Conservation (phyloP, 2,797 vertebrate genomes). For the Rousettus madagascariensis region DNA sequence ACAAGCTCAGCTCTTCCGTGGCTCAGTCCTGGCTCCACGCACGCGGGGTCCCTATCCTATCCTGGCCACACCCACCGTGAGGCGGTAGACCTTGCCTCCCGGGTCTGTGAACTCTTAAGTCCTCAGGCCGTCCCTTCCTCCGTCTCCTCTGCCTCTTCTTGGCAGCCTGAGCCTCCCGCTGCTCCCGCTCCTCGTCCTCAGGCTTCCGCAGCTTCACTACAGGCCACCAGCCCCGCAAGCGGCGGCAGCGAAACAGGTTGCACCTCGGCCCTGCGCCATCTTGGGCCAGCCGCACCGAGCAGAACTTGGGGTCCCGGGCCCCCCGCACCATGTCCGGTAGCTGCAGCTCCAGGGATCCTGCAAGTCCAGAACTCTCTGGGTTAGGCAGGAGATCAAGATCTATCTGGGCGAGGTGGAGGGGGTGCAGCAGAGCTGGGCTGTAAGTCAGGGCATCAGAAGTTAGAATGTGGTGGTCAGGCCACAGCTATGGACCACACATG, state of each 20-base stretch:
- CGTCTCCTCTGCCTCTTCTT: slow-evolving; percentile 86
- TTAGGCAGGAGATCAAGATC: not conserved
- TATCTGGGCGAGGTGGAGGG: not conserved
- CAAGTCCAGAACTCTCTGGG: not conserved
- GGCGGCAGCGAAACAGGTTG: slow-evolving; percentile 93
- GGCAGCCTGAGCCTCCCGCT: slow-evolving; percentile 85
- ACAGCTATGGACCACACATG: not conserved
- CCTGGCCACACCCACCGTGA: slow-evolving; percentile 86
- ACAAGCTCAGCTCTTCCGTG: not conserved
- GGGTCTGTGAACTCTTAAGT: slow-evolving; percentile 89
- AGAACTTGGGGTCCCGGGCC: slow-evolving; percentile 87
- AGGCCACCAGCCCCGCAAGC: slow-evolving; percentile 95
- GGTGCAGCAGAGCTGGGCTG: not conserved
- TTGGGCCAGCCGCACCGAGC: slow-evolving; percentile 90
- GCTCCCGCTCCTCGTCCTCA: slow-evolving; percentile 89
- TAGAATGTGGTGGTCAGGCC: not conserved
- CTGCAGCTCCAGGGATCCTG: slow-evolving; percentile 93
- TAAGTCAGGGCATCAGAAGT: not conserved
- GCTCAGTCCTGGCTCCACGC: not conserved
- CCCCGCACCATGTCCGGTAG: slow-evolving; percentile 92
- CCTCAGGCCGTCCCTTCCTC: slow-evolving; percentile 86
- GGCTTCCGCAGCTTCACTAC: slow-evolving; percentile 90
- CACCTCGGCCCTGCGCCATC: slow-evolving; percentile 89
- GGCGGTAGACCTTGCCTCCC: slow-evolving; percentile 88
- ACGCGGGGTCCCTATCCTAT: not conserved